phyloP scores from a whole-genome alignment of 2,888 invertebrate species.

The Anodontia alba region DNA sequence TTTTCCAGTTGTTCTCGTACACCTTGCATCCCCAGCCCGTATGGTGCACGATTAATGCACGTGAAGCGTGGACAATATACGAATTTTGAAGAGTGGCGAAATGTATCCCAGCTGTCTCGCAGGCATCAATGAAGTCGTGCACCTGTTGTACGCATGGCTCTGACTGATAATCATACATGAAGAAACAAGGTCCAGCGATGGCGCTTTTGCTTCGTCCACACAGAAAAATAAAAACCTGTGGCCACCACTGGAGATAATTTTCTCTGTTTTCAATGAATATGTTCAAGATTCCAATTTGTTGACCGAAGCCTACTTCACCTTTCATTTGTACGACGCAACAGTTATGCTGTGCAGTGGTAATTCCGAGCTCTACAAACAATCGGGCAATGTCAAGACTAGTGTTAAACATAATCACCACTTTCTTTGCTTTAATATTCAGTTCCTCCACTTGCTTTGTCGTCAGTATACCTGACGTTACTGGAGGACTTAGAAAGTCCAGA shows the following conservation, averaged over 20 bases:
- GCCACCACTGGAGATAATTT: conserved; percentile 5
- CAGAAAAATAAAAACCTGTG: conserved; percentile 8
- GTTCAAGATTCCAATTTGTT: not conserved
- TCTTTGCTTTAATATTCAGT: not conserved
- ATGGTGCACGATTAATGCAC: not conserved
- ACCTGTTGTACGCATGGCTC: not conserved
- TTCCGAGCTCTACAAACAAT: not conserved
- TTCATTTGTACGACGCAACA: not conserved
- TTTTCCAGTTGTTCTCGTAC: not conserved
- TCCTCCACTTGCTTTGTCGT: not conserved
- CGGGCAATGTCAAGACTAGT: not conserved
- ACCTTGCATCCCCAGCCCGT: conserved; percentile 1
- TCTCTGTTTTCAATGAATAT: not conserved
- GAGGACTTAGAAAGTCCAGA: not conserved
- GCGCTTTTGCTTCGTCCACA: not conserved
- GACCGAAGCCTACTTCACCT: not conserved
- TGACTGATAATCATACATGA: conserved; percentile 3
- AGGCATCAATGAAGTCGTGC: conserved; percentile 2
- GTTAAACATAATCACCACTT: not conserved
- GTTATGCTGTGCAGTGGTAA: not conserved
- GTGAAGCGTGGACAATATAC: not conserved
- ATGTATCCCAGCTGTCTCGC: conserved; percentile 1
- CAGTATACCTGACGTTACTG: not conserved
- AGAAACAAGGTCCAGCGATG: not conserved
- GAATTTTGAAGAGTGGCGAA: not conserved